These are phyloP conservation scores for Troglohyphantes excavatus DNA, from an alignment of 2,888 invertebrate species.

Conservation along the genomic window DNA sequence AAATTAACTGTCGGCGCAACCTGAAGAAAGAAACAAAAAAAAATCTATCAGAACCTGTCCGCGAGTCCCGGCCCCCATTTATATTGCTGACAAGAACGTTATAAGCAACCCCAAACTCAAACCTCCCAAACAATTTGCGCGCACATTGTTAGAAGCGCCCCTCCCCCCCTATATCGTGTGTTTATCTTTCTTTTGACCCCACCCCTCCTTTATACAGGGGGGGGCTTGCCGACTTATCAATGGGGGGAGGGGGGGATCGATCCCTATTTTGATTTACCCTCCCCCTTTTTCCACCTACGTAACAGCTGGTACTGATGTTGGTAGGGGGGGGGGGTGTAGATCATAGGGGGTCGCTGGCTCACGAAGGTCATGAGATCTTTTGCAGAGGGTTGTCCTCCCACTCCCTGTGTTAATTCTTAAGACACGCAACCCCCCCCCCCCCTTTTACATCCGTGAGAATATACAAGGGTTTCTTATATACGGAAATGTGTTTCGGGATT, in stretches of 20 bases:
- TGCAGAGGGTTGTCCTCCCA: background rate
- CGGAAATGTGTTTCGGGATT: background rate
- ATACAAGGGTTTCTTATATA: background rate
- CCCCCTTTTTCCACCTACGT: slow-evolving; percentile 46
- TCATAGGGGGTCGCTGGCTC: background rate
- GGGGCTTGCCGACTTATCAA: background rate
- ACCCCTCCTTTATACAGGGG: slow-evolving; percentile 16
- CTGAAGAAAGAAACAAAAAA: slow-evolving; percentile 28
- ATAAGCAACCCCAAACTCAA: slow-evolving; percentile 37
- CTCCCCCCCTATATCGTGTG: slow-evolving; percentile 22
- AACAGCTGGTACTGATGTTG: slow-evolving; percentile 74
- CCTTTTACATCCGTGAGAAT: slow-evolving; percentile 62
- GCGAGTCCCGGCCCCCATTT: background rate
- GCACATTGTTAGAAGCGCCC: slow-evolving; percentile 23
- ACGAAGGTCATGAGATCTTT: slow-evolving; percentile 70
- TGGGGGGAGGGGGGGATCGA: slow-evolving; percentile 37
- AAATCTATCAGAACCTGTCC: slow-evolving; percentile 18
- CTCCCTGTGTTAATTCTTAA: slow-evolving; percentile 45
- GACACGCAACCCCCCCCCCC: background rate
- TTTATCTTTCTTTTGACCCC: slow-evolving; percentile 61
- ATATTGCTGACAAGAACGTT: slow-evolving; percentile 54
- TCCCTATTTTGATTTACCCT: slow-evolving; percentile 55
- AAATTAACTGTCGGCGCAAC: slow-evolving; percentile 56
- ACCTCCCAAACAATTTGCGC: slow-evolving; percentile 60
- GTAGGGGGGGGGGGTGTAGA: slow-evolving; percentile 15